A percentile compares a stretch with the other conserved stretches of the same genome.
These are phyloP conservation scores for Neoarius graeffei DNA, from an alignment of 2,113 vertebrate species.

Conservation along the genomic window DNA sequence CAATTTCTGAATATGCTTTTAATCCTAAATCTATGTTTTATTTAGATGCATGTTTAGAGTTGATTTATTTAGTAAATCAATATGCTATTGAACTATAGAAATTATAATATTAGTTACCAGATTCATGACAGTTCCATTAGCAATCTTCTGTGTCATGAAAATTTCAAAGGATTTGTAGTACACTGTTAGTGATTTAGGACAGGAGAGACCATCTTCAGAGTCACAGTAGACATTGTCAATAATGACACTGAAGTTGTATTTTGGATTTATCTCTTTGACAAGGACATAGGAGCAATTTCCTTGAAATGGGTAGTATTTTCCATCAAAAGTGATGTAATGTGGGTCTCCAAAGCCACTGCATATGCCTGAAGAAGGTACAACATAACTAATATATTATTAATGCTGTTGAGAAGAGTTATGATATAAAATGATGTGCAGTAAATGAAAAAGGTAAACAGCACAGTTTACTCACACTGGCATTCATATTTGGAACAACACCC, in stretches of 20 bases:
- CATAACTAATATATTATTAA: background rate
- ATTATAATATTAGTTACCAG: slow-evolving; percentile 61
- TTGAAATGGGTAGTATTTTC: slow-evolving; percentile 73
- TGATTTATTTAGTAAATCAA: background rate
- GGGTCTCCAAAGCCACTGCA: slow-evolving; percentile 75
- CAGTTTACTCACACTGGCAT: slow-evolving; percentile 82
- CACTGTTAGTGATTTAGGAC: slow-evolving; percentile 71
- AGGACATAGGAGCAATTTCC: slow-evolving; percentile 77
- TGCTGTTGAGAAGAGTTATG: background rate
- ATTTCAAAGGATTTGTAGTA: slow-evolving; percentile 68
- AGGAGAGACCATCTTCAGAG: slow-evolving; percentile 45
- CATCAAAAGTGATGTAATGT: slow-evolving; percentile 79
- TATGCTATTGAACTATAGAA: background rate
- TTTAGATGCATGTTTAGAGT: background rate
- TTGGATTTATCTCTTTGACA: slow-evolving; percentile 71
- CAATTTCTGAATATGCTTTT: background rate
- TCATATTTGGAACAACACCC: slow-evolving; percentile 79
- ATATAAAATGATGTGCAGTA: background rate
- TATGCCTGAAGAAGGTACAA: slow-evolving; percentile 64
- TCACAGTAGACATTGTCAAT: slow-evolving; percentile 63
- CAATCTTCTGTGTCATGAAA: slow-evolving; percentile 61
- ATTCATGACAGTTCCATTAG: slow-evolving; percentile 43
- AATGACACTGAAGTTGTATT: slow-evolving; percentile 69
- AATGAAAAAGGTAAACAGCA: background rate
- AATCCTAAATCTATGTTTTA: background rate